phyloP scores from a whole-genome alignment of 2,797 vertebrate genomes.

The Notamacropus eugenii region DNA sequence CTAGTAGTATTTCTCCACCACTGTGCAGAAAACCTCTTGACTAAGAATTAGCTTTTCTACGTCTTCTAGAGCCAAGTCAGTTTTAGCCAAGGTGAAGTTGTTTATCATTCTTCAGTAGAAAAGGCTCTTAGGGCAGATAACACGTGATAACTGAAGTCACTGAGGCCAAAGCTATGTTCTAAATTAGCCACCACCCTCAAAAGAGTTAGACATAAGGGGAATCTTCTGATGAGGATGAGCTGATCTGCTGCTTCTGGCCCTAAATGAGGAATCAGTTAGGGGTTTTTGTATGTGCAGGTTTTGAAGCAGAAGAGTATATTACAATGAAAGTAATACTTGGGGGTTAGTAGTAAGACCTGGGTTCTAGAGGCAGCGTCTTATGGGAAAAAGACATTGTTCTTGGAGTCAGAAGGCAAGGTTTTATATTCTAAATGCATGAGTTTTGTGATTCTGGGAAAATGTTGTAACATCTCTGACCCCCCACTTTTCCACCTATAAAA shows the following conservation, averaged over 20 bases:
- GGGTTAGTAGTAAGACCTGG: not conserved
- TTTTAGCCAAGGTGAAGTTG: not conserved
- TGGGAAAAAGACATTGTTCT: not conserved
- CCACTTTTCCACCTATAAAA: rapidly evolving
- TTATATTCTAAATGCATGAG: not conserved
- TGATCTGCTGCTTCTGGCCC: not conserved
- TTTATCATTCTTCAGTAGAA: not conserved
- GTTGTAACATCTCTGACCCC: not conserved
- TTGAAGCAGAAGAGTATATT: not conserved
- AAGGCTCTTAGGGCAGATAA: not conserved
- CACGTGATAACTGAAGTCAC: not conserved
- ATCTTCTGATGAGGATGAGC: not conserved
- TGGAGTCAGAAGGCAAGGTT: not conserved
- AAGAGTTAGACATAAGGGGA: not conserved
- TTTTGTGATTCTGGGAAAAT: rapidly evolving
- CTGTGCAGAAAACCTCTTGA: not conserved
- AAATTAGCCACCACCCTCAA: not conserved
- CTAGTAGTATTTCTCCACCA: not conserved
- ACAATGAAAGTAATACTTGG: not conserved
- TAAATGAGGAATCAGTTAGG: not conserved
- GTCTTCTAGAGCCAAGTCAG: not conserved
- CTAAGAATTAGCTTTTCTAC: not conserved
- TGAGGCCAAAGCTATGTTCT: not conserved
- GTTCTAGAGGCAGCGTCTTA: not conserved
- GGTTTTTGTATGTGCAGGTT: not conserved